phyloP scores from a whole-genome alignment of 2,797 vertebrate species.

The Cyclopterus lumpus region DNA sequence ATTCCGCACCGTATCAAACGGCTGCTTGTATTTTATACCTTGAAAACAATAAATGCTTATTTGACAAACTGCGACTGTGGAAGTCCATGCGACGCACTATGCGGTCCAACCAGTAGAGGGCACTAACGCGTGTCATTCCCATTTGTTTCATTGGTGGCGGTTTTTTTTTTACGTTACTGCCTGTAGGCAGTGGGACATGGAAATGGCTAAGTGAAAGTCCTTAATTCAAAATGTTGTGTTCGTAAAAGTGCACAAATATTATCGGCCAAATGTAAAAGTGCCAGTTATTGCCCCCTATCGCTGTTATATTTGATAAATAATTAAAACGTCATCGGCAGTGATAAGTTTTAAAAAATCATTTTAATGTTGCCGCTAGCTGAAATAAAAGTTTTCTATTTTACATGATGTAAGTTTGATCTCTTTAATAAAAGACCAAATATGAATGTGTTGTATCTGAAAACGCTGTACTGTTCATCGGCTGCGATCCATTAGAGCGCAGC shows the following conservation, averaged over 20 bases:
- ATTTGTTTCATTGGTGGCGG: background rate
- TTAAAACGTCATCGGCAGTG: background rate
- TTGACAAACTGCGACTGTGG: background rate
- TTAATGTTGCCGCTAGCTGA: background rate
- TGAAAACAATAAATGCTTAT: conserved; percentile 37
- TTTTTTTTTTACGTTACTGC: background rate
- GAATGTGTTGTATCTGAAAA: background rate
- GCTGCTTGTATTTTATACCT: conserved; percentile 54
- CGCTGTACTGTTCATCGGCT: too few relatives aligned
- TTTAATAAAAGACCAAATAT: background rate
- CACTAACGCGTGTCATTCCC: conserved; percentile 31
- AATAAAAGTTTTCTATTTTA: too few relatives aligned
- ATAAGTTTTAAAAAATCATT: too few relatives aligned
- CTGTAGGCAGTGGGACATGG: background rate
- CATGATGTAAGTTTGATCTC: too few relatives aligned
- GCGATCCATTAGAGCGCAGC: too few relatives aligned
- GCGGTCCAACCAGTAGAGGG: conserved; percentile 60
- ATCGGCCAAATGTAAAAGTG: background rate
- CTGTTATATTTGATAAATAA: background rate
- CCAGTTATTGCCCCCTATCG: background rate
- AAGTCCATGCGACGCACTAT: conserved; percentile 25
- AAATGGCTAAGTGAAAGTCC: background rate
- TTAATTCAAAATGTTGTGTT: background rate
- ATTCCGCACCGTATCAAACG: conserved; percentile 4
- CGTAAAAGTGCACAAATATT: background rate